Conservation (phyloP, 2,113 vertebrate genomes). For the Peromyscus maniculatus region DNA sequence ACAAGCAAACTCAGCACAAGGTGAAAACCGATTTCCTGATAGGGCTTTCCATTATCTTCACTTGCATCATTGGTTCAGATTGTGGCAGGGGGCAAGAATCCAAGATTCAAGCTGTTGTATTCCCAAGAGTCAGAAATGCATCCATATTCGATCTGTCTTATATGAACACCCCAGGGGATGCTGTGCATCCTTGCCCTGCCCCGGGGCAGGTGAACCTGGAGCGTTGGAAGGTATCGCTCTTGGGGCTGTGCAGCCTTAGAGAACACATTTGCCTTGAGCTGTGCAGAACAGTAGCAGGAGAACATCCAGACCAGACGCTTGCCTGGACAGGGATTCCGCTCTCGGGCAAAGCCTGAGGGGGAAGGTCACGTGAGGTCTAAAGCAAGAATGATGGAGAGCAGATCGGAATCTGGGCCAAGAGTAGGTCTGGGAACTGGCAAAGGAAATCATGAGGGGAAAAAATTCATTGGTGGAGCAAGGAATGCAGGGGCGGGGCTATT, state of each 20-base stretch:
- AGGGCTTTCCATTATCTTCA: not conserved
- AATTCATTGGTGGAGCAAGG: not conserved
- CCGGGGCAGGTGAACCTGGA: not conserved
- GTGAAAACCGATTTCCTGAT: slow-evolving; percentile 49
- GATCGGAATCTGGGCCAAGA: not conserved
- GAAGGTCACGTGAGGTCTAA: not conserved
- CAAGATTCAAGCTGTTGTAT: slow-evolving; percentile 4
- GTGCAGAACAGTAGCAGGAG: not conserved
- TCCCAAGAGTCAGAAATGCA: not conserved
- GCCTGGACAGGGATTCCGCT: too few relatives aligned
- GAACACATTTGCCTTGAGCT: not conserved
- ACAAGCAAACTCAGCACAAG: slow-evolving; percentile 40
- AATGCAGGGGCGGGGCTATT: not conserved
- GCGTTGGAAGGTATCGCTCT: rapidly evolving
- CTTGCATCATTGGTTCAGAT: slow-evolving; percentile 22
- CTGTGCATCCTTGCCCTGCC: not conserved
- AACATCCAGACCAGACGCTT: not conserved
- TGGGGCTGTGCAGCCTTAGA: not conserved
- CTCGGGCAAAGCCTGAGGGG: not conserved
- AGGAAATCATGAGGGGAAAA: not conserved
- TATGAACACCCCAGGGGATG: not conserved
- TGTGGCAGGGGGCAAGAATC: not conserved
- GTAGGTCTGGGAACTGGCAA: not conserved
- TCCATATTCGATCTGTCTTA: not conserved
- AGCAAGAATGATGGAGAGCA: not conserved